Percentiles rank a stretch among this genome's conserved stretches.
phyloP scores from a whole-genome alignment of 2,888 invertebrate genomes.

The Nycteola revayana region DNA sequence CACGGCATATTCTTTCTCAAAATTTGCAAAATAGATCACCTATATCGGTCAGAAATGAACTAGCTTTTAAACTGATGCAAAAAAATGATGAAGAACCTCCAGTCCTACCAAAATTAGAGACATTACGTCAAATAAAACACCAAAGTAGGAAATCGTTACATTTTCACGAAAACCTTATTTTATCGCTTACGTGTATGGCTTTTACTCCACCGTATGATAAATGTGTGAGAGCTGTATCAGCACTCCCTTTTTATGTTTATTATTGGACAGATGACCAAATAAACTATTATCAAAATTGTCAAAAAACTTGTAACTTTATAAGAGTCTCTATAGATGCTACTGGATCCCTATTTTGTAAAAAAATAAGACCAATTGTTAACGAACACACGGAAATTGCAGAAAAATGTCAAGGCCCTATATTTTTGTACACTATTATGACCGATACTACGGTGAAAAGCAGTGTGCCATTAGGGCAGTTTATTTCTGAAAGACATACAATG shows the following conservation, averaged over 20 bases:
- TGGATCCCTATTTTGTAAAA: slow-evolving; percentile 8
- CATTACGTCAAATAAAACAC: slow-evolving; percentile 6
- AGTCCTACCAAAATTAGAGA: slow-evolving; percentile 6
- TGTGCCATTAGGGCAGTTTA: slow-evolving; percentile 4
- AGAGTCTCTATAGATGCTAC: slow-evolving; percentile 8
- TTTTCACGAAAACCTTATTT: slow-evolving; percentile 5
- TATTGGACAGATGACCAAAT: slow-evolving; percentile 10
- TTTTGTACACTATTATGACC: slow-evolving; percentile 6
- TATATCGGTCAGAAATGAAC: slow-evolving; percentile 4
- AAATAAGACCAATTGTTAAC: slow-evolving; percentile 4
- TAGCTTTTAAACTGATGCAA: slow-evolving; percentile 4
- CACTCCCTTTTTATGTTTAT: slow-evolving; percentile 8
- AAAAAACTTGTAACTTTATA: slow-evolving; percentile 5
- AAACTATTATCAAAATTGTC: slow-evolving; percentile 8
- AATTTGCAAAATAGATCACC: slow-evolving; percentile 3
- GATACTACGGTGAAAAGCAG: slow-evolving; percentile 7
- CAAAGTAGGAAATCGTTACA: slow-evolving; percentile 4
- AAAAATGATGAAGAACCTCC: slow-evolving; percentile 7
- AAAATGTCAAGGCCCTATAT: slow-evolving; percentile 5
- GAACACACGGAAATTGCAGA: slow-evolving; percentile 5
- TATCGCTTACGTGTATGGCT: slow-evolving; percentile 8
- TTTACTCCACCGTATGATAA: slow-evolving; percentile 8
- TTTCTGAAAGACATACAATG: slow-evolving; percentile 8
- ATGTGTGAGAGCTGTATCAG: slow-evolving; percentile 7
- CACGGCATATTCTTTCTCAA: slow-evolving; percentile 2